Conservation (phyloP, 2,113 vertebrate genomes). For the Toxostoma redivivum region DNA sequence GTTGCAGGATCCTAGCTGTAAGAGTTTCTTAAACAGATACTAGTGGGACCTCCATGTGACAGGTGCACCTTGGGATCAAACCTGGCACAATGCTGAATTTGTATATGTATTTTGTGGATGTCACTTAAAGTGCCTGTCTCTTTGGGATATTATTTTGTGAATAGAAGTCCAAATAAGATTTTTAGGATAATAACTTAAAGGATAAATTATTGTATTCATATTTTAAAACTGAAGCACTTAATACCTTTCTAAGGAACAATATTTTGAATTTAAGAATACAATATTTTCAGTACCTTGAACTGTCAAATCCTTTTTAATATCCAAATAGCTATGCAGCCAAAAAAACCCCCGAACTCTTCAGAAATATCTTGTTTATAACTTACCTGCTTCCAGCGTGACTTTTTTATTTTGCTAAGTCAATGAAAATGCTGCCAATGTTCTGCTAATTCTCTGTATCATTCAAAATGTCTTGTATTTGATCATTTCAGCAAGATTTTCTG, state of each 20-base stretch:
- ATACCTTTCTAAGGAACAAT: conserved; percentile 47
- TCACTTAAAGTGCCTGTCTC: conserved; percentile 44
- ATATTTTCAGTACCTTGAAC: conserved; percentile 57
- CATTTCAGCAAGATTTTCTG: background rate
- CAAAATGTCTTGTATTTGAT: background rate
- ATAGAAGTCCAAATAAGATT: conserved; percentile 66
- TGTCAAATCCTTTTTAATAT: conserved; percentile 43
- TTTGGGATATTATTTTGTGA: conserved; percentile 43
- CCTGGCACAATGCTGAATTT: background rate
- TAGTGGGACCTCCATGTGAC: background rate
- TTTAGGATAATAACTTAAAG: conserved; percentile 67
- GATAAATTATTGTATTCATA: conserved; percentile 63
- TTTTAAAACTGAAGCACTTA: conserved; percentile 64
- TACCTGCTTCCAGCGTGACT: background rate
- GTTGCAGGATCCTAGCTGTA: conserved; percentile 8
- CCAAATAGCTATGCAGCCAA: conserved; percentile 28
- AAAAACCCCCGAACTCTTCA: background rate
- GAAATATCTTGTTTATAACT: background rate
- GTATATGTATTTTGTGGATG: background rate
- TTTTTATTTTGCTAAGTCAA: background rate
- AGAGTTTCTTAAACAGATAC: conserved; percentile 32
- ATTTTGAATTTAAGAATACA: conserved; percentile 52
- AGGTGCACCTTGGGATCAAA: conserved; percentile 36
- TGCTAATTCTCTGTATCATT: background rate
- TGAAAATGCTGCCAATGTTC: background rate